Evolutionary conservation across 2,113 vertebrate genomes (phyloP).

Genomic region (Halcyon senegalensis): DNA sequence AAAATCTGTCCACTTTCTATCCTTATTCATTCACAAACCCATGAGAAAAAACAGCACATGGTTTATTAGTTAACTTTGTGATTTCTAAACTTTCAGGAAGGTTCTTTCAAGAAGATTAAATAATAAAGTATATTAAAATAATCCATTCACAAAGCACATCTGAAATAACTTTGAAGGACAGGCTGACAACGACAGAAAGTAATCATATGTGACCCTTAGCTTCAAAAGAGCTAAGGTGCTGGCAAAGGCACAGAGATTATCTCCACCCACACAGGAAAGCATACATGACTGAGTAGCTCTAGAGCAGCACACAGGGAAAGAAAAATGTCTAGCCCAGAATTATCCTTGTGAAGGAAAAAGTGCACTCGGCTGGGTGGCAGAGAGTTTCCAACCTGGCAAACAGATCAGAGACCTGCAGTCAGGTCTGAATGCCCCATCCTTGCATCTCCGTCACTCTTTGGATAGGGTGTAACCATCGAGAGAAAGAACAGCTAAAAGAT

Average conservation of each 20-base stretch:
- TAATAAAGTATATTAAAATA: slow-evolving; percentile 47
- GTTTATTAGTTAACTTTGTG: slow-evolving; percentile 11
- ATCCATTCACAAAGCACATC: slow-evolving; percentile 42
- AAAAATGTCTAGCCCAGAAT: slow-evolving; percentile 16
- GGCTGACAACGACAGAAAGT: slow-evolving; percentile 22
- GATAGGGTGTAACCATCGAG: neutral
- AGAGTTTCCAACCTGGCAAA: neutral
- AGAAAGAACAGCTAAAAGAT: neutral
- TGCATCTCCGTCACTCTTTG: neutral
- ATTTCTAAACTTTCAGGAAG: slow-evolving; percentile 40
- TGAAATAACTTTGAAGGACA: slow-evolving; percentile 48
- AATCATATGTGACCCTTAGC: neutral
- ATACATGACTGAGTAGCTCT: slow-evolving; percentile 11
- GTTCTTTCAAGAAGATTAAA: slow-evolving; percentile 29
- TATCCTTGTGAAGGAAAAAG: neutral
- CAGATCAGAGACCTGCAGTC: neutral
- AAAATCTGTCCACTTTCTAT: slow-evolving; percentile 7
- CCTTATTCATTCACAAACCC: neutral
- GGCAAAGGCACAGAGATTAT: slow-evolving; percentile 47
- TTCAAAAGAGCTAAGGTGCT: slow-evolving; percentile 62
- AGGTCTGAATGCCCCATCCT: neutral
- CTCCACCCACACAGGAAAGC: slow-evolving; percentile 55
- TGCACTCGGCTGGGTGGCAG: neutral
- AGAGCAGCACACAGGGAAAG: neutral
- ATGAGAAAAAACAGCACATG: slow-evolving; percentile 20